Percentiles rank a stretch among this genome's conserved stretches.
phyloP scores from a whole-genome alignment of 2,113 vertebrate species.

The Zootoca vivipara region DNA sequence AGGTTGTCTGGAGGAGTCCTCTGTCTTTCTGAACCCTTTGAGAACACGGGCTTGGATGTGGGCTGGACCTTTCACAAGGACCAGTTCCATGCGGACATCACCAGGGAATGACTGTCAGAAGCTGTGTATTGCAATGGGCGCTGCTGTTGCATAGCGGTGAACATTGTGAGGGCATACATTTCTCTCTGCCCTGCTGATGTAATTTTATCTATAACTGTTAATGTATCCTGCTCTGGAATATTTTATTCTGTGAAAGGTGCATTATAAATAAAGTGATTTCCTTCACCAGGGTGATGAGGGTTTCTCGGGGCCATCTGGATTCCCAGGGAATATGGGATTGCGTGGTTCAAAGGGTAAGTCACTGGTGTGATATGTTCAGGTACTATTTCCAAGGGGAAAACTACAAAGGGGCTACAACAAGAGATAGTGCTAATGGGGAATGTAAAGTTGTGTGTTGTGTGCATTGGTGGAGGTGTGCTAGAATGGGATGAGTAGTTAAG shows the following conservation, averaged over 20 bases:
- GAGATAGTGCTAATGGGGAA: not conserved
- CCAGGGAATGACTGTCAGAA: not conserved
- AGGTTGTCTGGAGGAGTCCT: not conserved
- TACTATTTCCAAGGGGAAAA: not conserved
- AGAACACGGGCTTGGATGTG: not conserved
- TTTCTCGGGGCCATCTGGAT: constrained; percentile 76
- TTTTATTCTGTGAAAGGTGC: no score
- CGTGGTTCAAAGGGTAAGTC: constrained; percentile 87
- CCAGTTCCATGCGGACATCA: not conserved
- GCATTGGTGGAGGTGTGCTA: no score
- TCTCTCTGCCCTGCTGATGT: no score
- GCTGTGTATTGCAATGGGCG: not conserved
- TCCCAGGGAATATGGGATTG: constrained; percentile 71
- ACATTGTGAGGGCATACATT: no score
- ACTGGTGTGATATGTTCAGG: not conserved
- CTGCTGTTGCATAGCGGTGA: no score
- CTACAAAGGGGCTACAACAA: not conserved
- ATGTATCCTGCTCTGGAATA: no score
- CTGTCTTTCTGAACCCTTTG: not conserved
- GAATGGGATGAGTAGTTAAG: no score
- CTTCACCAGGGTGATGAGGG: constrained; percentile 86
- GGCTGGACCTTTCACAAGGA: not conserved
- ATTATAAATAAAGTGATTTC: constrained; percentile 8
- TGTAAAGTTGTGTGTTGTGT: no score
- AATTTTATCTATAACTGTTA: no score